Percentiles rank a stretch among this genome's conserved stretches.
phyloP scores from a whole-genome alignment of 1,140 invertebrate species.

The Drosophila prosaltans region DNA sequence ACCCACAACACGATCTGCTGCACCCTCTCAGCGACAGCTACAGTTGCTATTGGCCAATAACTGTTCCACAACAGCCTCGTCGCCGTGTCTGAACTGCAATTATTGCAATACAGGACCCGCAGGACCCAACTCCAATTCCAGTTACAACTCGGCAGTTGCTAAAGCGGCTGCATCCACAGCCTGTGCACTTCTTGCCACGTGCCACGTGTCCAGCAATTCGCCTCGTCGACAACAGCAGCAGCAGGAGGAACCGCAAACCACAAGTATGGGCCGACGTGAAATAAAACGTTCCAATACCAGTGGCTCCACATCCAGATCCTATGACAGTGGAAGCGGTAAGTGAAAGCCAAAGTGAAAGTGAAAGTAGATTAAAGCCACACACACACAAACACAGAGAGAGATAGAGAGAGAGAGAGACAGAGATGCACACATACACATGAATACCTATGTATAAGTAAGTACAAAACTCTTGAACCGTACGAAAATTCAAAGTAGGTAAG shows the following conservation, averaged over 20 bases:
- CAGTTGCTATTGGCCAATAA: constrained; percentile 35
- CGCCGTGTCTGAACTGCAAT: constrained; percentile 62
- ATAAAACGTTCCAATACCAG: constrained; percentile 82
- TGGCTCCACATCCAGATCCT: constrained; percentile 76
- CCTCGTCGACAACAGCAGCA: constrained; percentile 38
- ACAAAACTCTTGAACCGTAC: constrained; percentile 12
- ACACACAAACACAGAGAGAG: neutral
- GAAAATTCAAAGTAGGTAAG: constrained; percentile 36
- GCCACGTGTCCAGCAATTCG: constrained; percentile 61
- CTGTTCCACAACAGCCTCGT: constrained; percentile 57
- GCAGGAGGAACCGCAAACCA: constrained; percentile 39
- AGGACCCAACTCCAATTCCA: constrained; percentile 14
- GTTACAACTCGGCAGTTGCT: constrained; percentile 64
- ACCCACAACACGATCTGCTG: constrained; percentile 37
- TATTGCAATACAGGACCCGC: constrained; percentile 14
- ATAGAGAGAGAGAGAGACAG: too few relatives aligned
- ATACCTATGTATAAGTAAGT: neutral
- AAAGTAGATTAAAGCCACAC: constrained; percentile 1
- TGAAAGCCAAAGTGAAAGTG: constrained; percentile 20
- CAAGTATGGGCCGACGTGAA: constrained; percentile 79
- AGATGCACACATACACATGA: neutral
- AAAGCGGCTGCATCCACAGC: constrained; percentile 68
- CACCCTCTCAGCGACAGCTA: neutral
- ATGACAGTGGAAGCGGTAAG: constrained; percentile 81
- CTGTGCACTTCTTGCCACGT: constrained; percentile 69